Evolutionary conservation across 1,140 invertebrate genomes (phyloP).

Genomic region (Habropoda laboriosa): DNA sequence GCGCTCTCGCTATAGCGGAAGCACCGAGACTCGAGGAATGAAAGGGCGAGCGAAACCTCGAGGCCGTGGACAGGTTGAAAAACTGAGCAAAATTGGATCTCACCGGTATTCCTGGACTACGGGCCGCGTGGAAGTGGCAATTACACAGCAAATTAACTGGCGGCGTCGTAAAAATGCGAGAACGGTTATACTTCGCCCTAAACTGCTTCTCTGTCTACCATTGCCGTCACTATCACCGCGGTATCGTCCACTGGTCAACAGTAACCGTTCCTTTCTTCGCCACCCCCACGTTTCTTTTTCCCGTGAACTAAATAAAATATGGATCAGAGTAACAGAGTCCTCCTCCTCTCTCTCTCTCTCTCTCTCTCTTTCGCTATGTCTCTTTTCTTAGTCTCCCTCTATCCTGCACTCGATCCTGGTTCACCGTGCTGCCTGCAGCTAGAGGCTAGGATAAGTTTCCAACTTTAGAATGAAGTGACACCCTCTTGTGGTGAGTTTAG

Average conservation of each 20-base stretch:
- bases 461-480: conserved; percentile 61
- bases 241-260: not conserved
- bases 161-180: conserved; percentile 43
- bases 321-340: conserved; percentile 62
- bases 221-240: conserved; percentile 22
- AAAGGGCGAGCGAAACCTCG: conserved; percentile 38
- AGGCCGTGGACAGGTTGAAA: conserved; percentile 49
- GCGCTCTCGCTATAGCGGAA: no score
- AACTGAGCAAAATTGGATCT: conserved; percentile 58
- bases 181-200: conserved; percentile 56
- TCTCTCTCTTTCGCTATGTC: no score
- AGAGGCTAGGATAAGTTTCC: conserved; percentile 61
- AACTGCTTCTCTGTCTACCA: conserved; percentile 26
- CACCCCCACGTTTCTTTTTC: conserved; percentile 2
- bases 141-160: conserved; percentile 62
- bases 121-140: conserved; percentile 53
- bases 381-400: no score
- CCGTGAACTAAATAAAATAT: conserved; percentile 68
- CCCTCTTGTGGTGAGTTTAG: conserved; percentile 62
- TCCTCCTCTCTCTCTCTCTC: not conserved
- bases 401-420: no score
- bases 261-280: conserved; percentile 35
- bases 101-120: not conserved
- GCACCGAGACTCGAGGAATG: conserved; percentile 33
- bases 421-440: conserved; percentile 22